phyloP scores from a whole-genome alignment of 2,113 vertebrate species.

The Desmodus rotundus region DNA sequence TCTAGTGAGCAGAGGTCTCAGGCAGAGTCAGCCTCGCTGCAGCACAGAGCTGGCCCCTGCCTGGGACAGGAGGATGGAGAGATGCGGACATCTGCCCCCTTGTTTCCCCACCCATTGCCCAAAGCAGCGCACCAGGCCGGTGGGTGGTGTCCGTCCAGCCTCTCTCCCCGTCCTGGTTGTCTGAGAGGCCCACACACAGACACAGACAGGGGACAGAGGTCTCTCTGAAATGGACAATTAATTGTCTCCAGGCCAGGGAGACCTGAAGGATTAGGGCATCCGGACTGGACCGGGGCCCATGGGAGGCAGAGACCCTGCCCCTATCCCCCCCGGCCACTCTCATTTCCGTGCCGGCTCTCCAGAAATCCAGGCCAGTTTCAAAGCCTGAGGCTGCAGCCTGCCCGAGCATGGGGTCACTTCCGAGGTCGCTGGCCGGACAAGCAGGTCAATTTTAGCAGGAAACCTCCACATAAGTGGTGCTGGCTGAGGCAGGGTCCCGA shows the following conservation, averaged over 20 bases:
- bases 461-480: slow-evolving; percentile 24
- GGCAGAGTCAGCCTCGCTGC: neutral
- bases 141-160: neutral
- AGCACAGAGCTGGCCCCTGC: neutral
- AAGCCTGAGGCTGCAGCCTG: slow-evolving; percentile 48
- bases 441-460: slow-evolving; percentile 70
- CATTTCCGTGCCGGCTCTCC: slow-evolving; percentile 49
- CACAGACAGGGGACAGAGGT: slow-evolving; percentile 29
- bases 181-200: slow-evolving; percentile 46
- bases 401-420: slow-evolving; percentile 59
- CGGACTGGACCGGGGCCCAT: neutral
- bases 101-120: neutral
- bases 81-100: neutral
- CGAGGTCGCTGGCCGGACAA: slow-evolving; percentile 63
- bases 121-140: neutral
- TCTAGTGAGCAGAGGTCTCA: neutral
- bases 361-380: slow-evolving; percentile 55
- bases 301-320: neutral
- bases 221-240: slow-evolving; percentile 25
- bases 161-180: neutral
- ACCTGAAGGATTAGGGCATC: slow-evolving; percentile 50
- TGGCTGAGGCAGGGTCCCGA: neutral
- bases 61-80: neutral
- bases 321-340: neutral
- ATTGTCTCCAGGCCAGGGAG: slow-evolving; percentile 52